These are phyloP conservation scores for Ephialtes manifestator DNA, from an alignment of 2,888 invertebrate species.

Conservation along the genomic window DNA sequence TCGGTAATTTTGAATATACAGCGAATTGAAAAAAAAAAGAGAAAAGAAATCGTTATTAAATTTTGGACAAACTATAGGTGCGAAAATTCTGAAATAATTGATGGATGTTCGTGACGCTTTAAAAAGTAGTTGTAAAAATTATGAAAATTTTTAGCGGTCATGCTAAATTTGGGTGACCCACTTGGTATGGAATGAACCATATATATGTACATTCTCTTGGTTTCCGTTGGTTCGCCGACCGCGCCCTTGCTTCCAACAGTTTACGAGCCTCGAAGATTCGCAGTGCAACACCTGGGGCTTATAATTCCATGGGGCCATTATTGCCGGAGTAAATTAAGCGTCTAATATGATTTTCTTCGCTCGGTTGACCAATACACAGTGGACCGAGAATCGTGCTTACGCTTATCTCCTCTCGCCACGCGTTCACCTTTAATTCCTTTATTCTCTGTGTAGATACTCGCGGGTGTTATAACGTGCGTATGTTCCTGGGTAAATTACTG, in stretches of 20 bases:
- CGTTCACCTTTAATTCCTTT: constrained; percentile 56
- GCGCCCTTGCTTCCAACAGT: constrained; percentile 67
- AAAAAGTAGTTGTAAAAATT: too few species aligned
- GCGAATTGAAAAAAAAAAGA: too few species aligned
- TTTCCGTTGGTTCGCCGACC: constrained; percentile 16
- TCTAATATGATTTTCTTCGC: constrained; percentile 77
- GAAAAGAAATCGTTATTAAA: too few species aligned
- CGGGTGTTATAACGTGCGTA: background rate
- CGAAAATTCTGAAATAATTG: too few species aligned
- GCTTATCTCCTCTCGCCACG: constrained; percentile 66
- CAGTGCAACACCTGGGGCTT: constrained; percentile 81
- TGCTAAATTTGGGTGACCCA: too few species aligned
- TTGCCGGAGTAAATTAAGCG: constrained; percentile 81
- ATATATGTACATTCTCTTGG: constrained; percentile 11
- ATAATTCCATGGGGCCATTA: constrained; percentile 79
- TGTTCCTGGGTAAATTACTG: constrained; percentile 20
- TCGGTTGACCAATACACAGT: constrained; percentile 58
- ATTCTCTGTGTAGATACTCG: constrained; percentile 15
- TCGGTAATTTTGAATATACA: too few species aligned
- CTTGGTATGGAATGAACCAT: too few species aligned
- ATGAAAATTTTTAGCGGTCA: too few species aligned
- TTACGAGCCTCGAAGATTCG: constrained; percentile 82
- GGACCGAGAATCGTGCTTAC: constrained; percentile 27
- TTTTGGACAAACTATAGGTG: too few species aligned
- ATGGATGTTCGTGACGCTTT: too few species aligned